Conservation (phyloP, 2,888 invertebrate genomes). For the Latrodectus elegans region DNA sequence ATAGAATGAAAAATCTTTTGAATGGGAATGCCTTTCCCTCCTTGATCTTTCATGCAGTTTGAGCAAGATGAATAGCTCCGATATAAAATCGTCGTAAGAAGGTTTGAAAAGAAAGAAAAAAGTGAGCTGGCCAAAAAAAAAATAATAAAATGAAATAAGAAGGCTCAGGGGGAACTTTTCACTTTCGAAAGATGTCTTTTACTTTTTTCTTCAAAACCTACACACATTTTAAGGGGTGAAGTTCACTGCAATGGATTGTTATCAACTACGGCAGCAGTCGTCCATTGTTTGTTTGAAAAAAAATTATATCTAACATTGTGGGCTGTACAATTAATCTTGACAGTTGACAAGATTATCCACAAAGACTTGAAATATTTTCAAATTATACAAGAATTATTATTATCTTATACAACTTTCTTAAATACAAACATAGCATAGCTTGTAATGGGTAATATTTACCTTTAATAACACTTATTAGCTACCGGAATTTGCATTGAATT, state of each 20-base stretch:
- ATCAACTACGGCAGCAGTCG: neutral
- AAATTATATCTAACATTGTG: neutral
- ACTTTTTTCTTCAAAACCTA: conserved; percentile 12
- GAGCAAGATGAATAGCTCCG: conserved; percentile 66
- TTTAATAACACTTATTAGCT: no score
- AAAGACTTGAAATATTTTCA: no score
- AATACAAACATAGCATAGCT: no score
- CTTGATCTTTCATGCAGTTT: conserved; percentile 54
- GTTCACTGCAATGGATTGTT: conserved; percentile 20
- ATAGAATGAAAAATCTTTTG: conserved; percentile 42
- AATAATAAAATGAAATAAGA: neutral
- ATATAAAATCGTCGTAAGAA: conserved; percentile 48
- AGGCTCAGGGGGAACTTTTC: conserved; percentile 39
- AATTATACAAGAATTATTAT: no score
- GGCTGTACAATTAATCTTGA: neutral
- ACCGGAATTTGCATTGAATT: no score
- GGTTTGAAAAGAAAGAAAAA: neutral
- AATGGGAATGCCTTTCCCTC: conserved; percentile 11
- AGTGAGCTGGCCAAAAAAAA: neutral
- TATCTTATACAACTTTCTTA: no score
- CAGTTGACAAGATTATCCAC: neutral
- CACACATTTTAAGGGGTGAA: conserved; percentile 19
- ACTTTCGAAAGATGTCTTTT: conserved; percentile 16
- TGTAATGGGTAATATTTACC: no score
- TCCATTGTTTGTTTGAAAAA: conserved; percentile 21